Evolutionary conservation across 35 echinoderm and acorn worm species (phyloP), one percentile per base, ranked within the genome.

Genomic region (Amphiura filiformis): DNA sequence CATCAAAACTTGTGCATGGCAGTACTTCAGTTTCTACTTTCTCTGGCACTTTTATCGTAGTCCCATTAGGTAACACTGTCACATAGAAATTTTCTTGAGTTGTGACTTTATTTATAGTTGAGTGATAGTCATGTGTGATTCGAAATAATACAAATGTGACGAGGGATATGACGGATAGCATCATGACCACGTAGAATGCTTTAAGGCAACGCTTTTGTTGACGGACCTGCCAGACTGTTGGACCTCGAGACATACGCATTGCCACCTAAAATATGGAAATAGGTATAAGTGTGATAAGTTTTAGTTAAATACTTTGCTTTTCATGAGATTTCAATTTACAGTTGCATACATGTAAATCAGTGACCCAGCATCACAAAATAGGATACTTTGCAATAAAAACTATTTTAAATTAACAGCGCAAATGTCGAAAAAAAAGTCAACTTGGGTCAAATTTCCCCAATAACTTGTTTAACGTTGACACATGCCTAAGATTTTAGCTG

Each of bases 71-170:
- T 0, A 37, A 85, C 34, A 52, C n/a, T 22, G 49, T 85, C 31
- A 18, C 0, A n/a, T n/a, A 80, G 17, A 40, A 26, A 5, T 77
- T 18, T 70, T 18, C 18, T 65, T 85, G n/a, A n/a, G 31, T 4
- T 36, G 20, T 37, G 20, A 14, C 15, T 34, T 56, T 14, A 11
- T 49, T 52, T 30, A 26, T 31, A 22, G 33, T 17, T 32, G 26
- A 5, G 52, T 65, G 30, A n/a, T 85, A 39, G 83, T 96, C 90
- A 0, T 89, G 30, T 30, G 89, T 32, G 18, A 96, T 91, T 15
- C 90, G 86, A 23, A 96, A 33, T 44, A 96, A 39, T 26, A 96
- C 87, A 64, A 92, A 96, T 0, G 88, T 76, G n/a, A 92, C 84
- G 4, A 92, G 57, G 32, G 39, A 35, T 26, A 92, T 77, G 75